phyloP scores from a whole-genome alignment of 2,797 vertebrate genomes.

The Tapera naevia region DNA sequence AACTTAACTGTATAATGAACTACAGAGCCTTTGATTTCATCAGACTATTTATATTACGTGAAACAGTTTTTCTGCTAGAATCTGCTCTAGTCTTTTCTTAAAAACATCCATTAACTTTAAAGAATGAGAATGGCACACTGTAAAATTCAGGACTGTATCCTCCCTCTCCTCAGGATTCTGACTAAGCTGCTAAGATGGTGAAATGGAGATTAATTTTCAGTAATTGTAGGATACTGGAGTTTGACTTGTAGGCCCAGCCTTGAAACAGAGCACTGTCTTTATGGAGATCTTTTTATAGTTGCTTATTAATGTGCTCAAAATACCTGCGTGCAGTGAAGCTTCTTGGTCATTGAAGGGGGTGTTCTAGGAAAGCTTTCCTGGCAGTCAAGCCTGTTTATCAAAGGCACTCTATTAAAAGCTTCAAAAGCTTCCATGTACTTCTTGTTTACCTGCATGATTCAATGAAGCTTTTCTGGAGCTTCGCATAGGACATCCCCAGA shows the following conservation, averaged over 20 bases:
- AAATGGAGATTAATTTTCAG: slow-evolving; percentile 2
- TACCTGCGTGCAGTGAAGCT: neutral
- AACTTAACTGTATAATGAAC: neutral
- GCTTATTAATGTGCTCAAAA: slow-evolving; percentile 33
- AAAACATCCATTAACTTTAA: neutral
- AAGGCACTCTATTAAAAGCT: neutral
- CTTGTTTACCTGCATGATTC: neutral
- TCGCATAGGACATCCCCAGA: neutral
- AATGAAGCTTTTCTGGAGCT: neutral
- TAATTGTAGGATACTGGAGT: neutral
- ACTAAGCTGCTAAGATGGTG: neutral
- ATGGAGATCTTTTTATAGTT: neutral
- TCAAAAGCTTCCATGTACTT: neutral
- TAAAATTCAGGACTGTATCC: neutral
- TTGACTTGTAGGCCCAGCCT: neutral
- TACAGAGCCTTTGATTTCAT: neutral
- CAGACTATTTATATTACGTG: neutral
- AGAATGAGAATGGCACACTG: neutral
- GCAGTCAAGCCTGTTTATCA: neutral
- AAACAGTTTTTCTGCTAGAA: neutral
- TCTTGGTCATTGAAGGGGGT: neutral
- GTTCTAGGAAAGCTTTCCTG: slow-evolving; percentile 6
- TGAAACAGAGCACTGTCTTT: neutral
- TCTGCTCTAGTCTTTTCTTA: neutral
- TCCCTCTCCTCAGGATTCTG: neutral